Evolutionary conservation across 37 sponge, comb jelly and placozoan genomes (phyloP), one percentile per base, ranked within the genome.

Genomic region (Dysidea cf. avara): DNA sequence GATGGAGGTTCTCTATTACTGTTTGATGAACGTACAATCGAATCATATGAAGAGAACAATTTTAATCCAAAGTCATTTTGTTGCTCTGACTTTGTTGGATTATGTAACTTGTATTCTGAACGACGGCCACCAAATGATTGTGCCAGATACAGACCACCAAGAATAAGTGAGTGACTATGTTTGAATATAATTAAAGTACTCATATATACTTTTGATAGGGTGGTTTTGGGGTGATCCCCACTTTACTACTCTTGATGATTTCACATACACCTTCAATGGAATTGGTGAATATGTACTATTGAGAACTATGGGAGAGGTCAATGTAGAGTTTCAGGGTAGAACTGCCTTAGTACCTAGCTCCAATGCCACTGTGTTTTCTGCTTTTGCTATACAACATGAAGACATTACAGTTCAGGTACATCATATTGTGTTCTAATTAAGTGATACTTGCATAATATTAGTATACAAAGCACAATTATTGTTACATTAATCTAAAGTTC

Each of bases 171-270:
- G 84, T 22, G 3, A 67, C 5, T 43, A 5, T 12, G 7, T 12
- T 43, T 43, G 5, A 43, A 43, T 43, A 43, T 12, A 43, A 12
- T 5, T 43, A 9, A 12, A 9, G 7, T 43, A n/a, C n/a, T n/a
- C n/a, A n/a, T n/a, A 9, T 43, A 43, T 12, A 43, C 9, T 43
- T 43, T 43, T 5, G 17, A 5, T 46, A 81, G 87, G 63, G 4
- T 91, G 83, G 83, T 61, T 39, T 9, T 86, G 52, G 56, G 92
- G 92, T 3, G 92, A 91, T 37, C 92, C 92, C 29, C 92, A 91
- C 64, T 32, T 91, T 13, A 81, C 54, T 12, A 84, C 92, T n/a
- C 53, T 86, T 46, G 92, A 91, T 64, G 78, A 68, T 20, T 6
- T 36, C 0, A 28, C 1, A 40, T 91, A 91, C 38, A 91, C 92